Base-by-base conservation (phyloP, 2,113 vertebrate genomes). In the Scomber scombrus region DNA sequence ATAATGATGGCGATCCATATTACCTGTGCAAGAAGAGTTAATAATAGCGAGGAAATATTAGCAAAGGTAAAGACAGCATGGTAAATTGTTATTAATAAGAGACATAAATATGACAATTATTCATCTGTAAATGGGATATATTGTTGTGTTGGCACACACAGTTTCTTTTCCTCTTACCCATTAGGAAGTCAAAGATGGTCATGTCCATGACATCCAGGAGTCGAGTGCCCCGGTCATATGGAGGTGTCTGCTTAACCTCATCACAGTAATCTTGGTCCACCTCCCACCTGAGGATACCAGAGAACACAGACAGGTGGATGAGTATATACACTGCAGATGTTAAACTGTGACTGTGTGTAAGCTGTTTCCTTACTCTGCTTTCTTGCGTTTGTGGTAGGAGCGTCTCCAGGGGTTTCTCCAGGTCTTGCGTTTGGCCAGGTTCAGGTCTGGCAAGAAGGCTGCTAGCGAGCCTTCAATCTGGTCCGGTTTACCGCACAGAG, bases 1-100 rank as follows among this genome's bases (percentile, higher is more conserved):
- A 0, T 99, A 99, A 92, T 99, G 98, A 81, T 99, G 98, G n/a
- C 98, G 97, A 89, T 99, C 98, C 98, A 99, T 99, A 87, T 99
- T 99, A 46, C 98, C 98, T 99, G 82, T 0, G 9, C 61, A 82
- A 58, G 11, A 58, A 40, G n/a, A 87, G 45, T 29, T 29, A 19
- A 12, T 15, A 52, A 75, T 19, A 4, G 54, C 5, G 15, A 62
- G 43, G 12, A 52, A 19, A 54, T n/a, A 11, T 29, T 51, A 29
- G 6, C 23, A 40, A 40, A 0, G 8, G 34, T 40, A 40, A 40
- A 40, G 34, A 40, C 34, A 40, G 34, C 6, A 40, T 11, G 16
- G 14, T 19, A 18, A 31, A 4, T 46, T 18, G 8, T 40, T 40
- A 9, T 40, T 46, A 10, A 47, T 43, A 62, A 52, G 4, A 49